Evolutionary conservation across 1,140 invertebrate species (phyloP), one percentile per base, ranked within the genome.

Genomic region (Lordiphosa stackelbergi): DNA sequence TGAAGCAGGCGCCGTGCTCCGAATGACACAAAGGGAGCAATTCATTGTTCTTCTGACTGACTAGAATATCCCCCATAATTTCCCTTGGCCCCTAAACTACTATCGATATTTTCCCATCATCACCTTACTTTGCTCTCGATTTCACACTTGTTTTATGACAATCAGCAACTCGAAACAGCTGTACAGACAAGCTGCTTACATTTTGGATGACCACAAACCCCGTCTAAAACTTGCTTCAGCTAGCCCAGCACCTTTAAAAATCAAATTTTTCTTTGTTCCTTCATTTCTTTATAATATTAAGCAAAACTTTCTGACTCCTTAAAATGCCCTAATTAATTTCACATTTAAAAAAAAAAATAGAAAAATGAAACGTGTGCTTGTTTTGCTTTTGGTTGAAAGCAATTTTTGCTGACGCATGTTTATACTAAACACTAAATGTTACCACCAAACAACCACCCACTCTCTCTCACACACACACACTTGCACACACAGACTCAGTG

Each of bases 381-480:
- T 42, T 45, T 58, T 31, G 46, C 31, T 34, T 55, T 53, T 68
- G 51, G 42, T 55, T 65, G 49, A 42, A 11, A 19, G 28, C 11
- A 37, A n/a, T 36, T 54, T 40, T 40, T 10, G 13, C 40, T 34
- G 31, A 34, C 42, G 64, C 64, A 68, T 68, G 64, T 43, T 58
- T 53, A 22, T 38, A 51, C 36, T 51, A 59, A 31, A 53, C 58
- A 47, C 55, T 68, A 68, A 68, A 68, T 68, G 64, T 68, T 68
- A 65, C 51, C 38, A 40, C 37, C 45, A 47, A 38, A 11, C 55
- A 47, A 53, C 24, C 36, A 75, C 48, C 63, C 47, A 19, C 12
- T 10, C 41, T 41, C 55, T 51, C 52, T 46, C 49, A 53, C 24
- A 47, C 19, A 51, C 24, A 19, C n/a, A 11, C 48, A 62, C 34